Evolutionary conservation across 2,797 vertebrate genomes (phyloP).

Genomic region (Cynopterus sphinx): DNA sequence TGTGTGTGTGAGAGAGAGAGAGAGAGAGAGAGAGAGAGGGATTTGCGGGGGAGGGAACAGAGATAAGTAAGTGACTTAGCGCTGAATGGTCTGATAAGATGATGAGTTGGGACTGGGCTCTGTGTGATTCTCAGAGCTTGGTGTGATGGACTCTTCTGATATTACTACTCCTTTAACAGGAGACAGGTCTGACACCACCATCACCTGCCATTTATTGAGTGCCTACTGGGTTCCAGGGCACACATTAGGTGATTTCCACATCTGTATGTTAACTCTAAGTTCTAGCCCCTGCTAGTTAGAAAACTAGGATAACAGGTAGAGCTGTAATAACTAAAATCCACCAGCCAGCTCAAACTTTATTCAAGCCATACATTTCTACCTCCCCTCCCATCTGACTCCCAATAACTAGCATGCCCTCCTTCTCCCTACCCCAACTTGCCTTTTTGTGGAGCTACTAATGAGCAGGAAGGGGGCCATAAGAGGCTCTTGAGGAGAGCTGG

Average conservation of each 20-base stretch:
- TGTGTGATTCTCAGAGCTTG: background rate
- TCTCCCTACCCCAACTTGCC: conserved; percentile 41
- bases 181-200: background rate
- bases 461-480: background rate
- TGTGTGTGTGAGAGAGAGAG: background rate
- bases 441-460: conserved; percentile 58
- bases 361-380: background rate
- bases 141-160: background rate
- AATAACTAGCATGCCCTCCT: conserved; percentile 23
- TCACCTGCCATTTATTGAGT: background rate
- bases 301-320: background rate
- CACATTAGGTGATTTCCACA: background rate
- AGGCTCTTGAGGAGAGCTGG: background rate
- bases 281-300: background rate
- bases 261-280: background rate
- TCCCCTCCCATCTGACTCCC: background rate
- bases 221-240: background rate
- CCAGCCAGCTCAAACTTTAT: background rate
- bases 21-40: background rate
- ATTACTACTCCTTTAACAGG: background rate
- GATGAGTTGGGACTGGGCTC: background rate
- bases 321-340: background rate
- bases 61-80: background rate
- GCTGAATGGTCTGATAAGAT: background rate
- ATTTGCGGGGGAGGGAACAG: background rate